Base-by-base conservation (phyloP, 2,113 vertebrate species). In the Acanthochromis polyacanthus region DNA sequence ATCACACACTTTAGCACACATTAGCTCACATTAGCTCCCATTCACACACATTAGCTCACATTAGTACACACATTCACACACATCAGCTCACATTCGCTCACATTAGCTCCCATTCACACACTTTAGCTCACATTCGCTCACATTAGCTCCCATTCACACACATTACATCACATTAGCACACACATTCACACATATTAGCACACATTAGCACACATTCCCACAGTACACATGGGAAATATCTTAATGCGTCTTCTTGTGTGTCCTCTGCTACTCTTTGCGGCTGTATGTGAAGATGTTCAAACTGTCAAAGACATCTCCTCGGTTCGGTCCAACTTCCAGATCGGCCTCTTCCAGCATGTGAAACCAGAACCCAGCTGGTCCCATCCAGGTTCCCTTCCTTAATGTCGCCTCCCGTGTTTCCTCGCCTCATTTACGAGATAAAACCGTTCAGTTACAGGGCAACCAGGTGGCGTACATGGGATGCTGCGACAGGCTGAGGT, bases 401-500 rank as follows among this genome's bases (percentile, higher is more conserved):
- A 69, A 30, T 68, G 25, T 72, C 38, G 32, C 72, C 25, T 55
- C 28, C 17, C 28, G 9, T 1, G 16, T 51, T 70, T 61, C 22
- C 62, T 64, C 72, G 1, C 63, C 40, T 62, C 10, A 10, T 78
- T 80, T 70, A 36, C 68, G 61, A 25, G 11, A 72, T 22, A 20
- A 55, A 20, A 22, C 17, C 53, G 40, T 71, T 96, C 95, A 99
- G 94, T 97, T 99, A 92, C 97, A 99, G 90, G 97, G 97, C 89
- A 99, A 91, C 98, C 98, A 99, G 86, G 96, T 96, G 0, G 96
- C 95, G 55, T 97, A 97, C 74, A 92, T 83, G 22, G 88, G 89
- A 3, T 90, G 30, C 87, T 96, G 92, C 92, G 95, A 52, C 93
- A 86, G 95, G 81, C 95, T 92, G 87, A 78, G 22, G 87, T 91